Evolutionary conservation across 2,797 vertebrate species (phyloP).

Genomic region (Merluccius polli): DNA sequence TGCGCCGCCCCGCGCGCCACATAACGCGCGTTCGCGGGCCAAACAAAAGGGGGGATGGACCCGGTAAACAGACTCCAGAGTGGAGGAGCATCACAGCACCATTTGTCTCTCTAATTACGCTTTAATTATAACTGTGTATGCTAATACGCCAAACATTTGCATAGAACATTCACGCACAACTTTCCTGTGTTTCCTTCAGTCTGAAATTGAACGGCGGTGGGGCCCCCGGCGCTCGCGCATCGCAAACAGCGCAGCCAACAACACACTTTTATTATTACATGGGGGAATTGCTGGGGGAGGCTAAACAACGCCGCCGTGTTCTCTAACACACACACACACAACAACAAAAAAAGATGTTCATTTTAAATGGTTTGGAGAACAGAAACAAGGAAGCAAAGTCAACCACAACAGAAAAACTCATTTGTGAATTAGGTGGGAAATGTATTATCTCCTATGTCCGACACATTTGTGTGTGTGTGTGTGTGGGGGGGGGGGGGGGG

Average conservation of each 20-base stretch:
- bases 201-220: slow-evolving; percentile 17
- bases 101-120: slow-evolving; percentile 77
- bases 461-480: slow-evolving; percentile 7
- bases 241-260: no score
- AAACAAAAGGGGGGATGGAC: slow-evolving; percentile 63
- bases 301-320: slow-evolving; percentile 53
- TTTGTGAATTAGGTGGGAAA: slow-evolving; percentile 37
- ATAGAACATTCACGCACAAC: slow-evolving; percentile 69
- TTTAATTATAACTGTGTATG: slow-evolving; percentile 77
- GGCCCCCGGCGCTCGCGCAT: no score
- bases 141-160: slow-evolving; percentile 77
- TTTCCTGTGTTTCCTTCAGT: slow-evolving; percentile 54
- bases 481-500: no score
- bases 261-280: slow-evolving; percentile 11
- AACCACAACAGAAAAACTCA: slow-evolving; percentile 12
- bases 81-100: slow-evolving; percentile 65
- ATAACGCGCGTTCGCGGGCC: slow-evolving; percentile 67
- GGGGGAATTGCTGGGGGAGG: slow-evolving; percentile 57
- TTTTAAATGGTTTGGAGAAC: slow-evolving; percentile 54
- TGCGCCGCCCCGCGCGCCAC: slow-evolving; percentile 60
- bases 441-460: slow-evolving; percentile 21
- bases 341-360: slow-evolving; percentile 57
- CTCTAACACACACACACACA: no score
- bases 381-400: slow-evolving; percentile 50
- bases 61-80: slow-evolving; percentile 71